A percentile compares a stretch with the other conserved stretches of the same genome.
phyloP scores from a whole-genome alignment of 1,140 invertebrate species.

The Asobara japonica region DNA sequence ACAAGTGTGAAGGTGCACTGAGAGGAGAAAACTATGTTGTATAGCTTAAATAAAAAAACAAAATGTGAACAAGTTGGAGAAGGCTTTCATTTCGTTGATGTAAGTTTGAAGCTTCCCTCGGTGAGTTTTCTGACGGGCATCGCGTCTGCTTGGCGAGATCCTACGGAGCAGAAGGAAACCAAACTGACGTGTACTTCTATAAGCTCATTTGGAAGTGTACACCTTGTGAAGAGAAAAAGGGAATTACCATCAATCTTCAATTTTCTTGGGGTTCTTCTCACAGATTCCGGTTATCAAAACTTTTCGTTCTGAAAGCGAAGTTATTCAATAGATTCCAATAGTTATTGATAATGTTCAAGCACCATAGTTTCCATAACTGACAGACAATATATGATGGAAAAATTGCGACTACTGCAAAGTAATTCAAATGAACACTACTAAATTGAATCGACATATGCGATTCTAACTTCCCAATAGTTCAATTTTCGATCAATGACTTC shows the following conservation, averaged over 20 bases:
- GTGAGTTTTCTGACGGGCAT: constrained; percentile 46
- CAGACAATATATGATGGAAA: no score
- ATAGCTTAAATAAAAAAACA: not conserved
- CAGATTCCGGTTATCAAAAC: constrained; percentile 1
- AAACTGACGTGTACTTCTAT: not conserved
- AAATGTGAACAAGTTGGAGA: not conserved
- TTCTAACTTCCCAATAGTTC: constrained; percentile 33
- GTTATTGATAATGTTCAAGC: not conserved
- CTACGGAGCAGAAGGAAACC: not conserved
- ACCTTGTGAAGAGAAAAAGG: not conserved
- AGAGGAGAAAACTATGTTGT: not conserved
- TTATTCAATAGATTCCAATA: not conserved
- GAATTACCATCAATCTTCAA: not conserved
- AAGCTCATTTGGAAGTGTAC: not conserved
- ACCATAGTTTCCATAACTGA: no score
- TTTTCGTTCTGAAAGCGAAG: not conserved
- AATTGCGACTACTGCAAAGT: no score
- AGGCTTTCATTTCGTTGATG: constrained; percentile 58
- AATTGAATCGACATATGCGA: not conserved
- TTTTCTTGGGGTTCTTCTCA: not conserved
- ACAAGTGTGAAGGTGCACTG: not conserved
- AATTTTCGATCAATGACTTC: constrained; percentile 12
- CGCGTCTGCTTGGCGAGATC: not conserved
- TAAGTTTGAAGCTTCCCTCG: constrained; percentile 56
- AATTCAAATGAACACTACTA: no score